phyloP scores from a whole-genome alignment of 2,113 vertebrate genomes.

The Laticauda colubrina region DNA sequence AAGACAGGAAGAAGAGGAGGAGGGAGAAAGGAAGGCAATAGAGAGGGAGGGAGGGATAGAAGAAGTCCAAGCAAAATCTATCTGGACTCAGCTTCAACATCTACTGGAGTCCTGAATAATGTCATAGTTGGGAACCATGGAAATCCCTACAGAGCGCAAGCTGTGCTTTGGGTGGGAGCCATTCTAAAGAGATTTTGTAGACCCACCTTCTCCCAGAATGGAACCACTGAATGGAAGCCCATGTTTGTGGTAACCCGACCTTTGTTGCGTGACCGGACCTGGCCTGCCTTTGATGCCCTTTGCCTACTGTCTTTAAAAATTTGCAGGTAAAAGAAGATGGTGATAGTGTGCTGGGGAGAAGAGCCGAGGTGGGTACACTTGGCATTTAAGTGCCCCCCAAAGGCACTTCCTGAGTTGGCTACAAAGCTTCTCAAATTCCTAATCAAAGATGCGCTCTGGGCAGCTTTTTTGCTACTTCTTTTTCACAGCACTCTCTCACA shows the following conservation, averaged over 20 bases:
- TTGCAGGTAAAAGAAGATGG: slow-evolving; percentile 60
- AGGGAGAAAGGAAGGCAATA: too few species aligned
- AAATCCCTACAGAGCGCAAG: slow-evolving; percentile 13
- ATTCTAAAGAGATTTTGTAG: slow-evolving; percentile 28
- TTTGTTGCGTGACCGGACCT: slow-evolving; percentile 44
- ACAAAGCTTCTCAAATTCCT: slow-evolving; percentile 13
- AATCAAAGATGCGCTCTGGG: slow-evolving; percentile 21
- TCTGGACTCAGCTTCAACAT: background rate
- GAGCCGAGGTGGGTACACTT: slow-evolving; percentile 50
- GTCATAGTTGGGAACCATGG: background rate
- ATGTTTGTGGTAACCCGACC: slow-evolving; percentile 17
- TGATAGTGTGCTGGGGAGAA: slow-evolving; percentile 62
- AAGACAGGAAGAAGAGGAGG: too few species aligned
- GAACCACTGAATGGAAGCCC: slow-evolving; percentile 39
- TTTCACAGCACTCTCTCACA: background rate
- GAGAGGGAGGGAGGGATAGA: too few species aligned
- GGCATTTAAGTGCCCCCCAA: slow-evolving; percentile 25
- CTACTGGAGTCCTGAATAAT: background rate
- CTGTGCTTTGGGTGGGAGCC: background rate
- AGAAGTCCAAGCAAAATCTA: background rate
- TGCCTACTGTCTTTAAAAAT: slow-evolving; percentile 62
- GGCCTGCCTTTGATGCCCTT: slow-evolving; percentile 52
- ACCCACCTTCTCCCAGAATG: slow-evolving; percentile 44
- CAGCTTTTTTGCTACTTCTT: background rate
- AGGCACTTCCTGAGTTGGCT: slow-evolving; percentile 37